phyloP scores from a whole-genome alignment of 2,888 invertebrate species.

The Tolmerus cingulatus region DNA sequence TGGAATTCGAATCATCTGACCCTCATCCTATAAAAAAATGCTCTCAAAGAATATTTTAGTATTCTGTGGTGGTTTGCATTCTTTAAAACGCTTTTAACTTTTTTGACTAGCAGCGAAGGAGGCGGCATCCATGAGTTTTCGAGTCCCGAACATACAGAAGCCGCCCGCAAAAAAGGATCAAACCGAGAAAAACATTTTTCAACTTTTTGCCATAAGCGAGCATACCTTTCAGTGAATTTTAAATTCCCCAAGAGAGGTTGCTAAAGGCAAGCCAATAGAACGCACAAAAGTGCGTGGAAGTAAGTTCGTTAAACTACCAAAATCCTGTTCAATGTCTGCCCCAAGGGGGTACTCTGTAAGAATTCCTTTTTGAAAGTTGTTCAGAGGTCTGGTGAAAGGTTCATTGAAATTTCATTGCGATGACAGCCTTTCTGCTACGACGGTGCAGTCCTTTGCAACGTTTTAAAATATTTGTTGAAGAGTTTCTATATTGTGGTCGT shows the following conservation, averaged over 20 bases:
- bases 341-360: not conserved
- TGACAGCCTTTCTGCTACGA: not conserved
- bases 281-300: slow-evolving; percentile 35
- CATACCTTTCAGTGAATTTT: slow-evolving; percentile 29
- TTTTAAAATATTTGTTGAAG: not conserved
- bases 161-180: slow-evolving; percentile 25
- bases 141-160: slow-evolving; percentile 6
- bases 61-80: slow-evolving; percentile 34
- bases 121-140: not conserved
- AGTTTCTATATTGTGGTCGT: not conserved
- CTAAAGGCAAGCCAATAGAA: not conserved
- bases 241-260: not conserved
- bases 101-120: not conserved
- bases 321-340: slow-evolving; percentile 1
- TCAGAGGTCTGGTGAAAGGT: not conserved
- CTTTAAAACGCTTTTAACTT: slow-evolving; percentile 36
- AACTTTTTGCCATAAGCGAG: slow-evolving; percentile 28
- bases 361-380: not conserved
- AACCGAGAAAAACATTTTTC: not conserved
- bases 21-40: slow-evolving; percentile 11
- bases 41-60: slow-evolving; percentile 26
- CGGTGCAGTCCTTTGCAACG: not conserved
- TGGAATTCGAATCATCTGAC: slow-evolving; percentile 39
- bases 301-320: slow-evolving; percentile 36
- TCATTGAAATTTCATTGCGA: slow-evolving; percentile 7